Conservation (phyloP, 2,888 invertebrate species). For the Agrochola circellaris region DNA sequence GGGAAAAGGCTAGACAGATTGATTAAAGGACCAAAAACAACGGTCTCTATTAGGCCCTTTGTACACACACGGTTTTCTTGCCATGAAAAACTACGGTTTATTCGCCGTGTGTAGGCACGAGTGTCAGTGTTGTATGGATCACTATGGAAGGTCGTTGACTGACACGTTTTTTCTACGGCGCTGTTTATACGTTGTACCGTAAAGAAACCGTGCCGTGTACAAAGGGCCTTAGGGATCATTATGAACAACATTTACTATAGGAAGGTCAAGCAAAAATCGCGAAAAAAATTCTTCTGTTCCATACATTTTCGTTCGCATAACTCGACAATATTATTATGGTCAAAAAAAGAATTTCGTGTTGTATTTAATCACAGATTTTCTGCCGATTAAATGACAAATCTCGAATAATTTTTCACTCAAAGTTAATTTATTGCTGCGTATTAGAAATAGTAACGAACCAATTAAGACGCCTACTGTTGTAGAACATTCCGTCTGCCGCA, state of each 20-base stretch:
- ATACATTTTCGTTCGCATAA: background rate
- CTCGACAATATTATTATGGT: background rate
- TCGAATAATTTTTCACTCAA: background rate
- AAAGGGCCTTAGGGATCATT: background rate
- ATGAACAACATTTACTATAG: background rate
- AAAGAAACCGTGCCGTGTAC: no score
- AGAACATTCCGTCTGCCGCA: slow-evolving; percentile 48
- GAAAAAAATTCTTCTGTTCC: background rate
- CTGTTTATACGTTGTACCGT: no score
- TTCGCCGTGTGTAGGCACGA: no score
- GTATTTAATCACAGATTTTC: background rate
- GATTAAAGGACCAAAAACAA: no score
- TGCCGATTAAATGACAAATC: background rate
- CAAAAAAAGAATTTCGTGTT: background rate
- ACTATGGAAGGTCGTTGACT: no score
- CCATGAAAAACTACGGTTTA: no score
- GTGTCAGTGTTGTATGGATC: no score
- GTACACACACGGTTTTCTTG: no score
- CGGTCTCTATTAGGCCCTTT: no score
- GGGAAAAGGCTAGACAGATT: no score
- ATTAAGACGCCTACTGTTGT: slow-evolving; percentile 37
- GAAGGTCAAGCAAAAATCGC: background rate
- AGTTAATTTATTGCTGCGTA: background rate
- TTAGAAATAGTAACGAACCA: slow-evolving; percentile 12
- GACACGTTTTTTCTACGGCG: no score